Base-by-base conservation (phyloP, 2,113 vertebrate genomes). In the Excalfactoria chinensis region DNA sequence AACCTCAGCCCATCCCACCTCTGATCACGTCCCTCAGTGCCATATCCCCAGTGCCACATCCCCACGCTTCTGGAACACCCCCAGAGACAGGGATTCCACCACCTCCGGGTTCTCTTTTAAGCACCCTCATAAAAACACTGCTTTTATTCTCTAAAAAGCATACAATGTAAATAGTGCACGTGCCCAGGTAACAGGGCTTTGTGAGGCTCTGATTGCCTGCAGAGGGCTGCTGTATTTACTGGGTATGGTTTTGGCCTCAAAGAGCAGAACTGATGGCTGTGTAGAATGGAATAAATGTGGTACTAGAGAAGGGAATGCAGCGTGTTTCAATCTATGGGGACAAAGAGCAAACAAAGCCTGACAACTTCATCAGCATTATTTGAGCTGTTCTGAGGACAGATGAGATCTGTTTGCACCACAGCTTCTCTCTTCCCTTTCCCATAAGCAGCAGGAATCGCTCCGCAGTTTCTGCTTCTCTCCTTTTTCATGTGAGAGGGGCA, bases 141-240 rank as follows among this genome's bases (percentile, higher is more conserved):
- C 1, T 64, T 77, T 82, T 51, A 4, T 0, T 0, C 53, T 53
- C 55, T 20, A 43, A 3, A 35, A 7, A 14, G 9, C 15, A 15
- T 74, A 2, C 53, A 3, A 4, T 10, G 30, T 56, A 3, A 37
- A 1, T n/a, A 35, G 35, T 73, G n/a, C 2, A 0, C 0, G n/a
- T 85, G 59, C n/a, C n/a, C 30, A 3, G n/a, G 6, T 40, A 16
- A 4, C 26, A 22, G 53, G 53, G 58, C 51, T 40, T 30, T 60
- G 40, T 25, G 72, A 53, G 67, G 78, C 15, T 67, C 22, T 58
- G 12, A 30, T 26, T 23, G 68, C 22, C 53, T 55, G 51, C 4
- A 2, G 56, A 21, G n/a, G 21, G 44, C 46, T 44, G 34, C 73
- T 18, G 9, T 23, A 10, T 2, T 20, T 14, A 32, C 20, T 13